Evolutionary conservation across 1,140 invertebrate species (phyloP).

Genomic region (Drosophila navojoa): DNA sequence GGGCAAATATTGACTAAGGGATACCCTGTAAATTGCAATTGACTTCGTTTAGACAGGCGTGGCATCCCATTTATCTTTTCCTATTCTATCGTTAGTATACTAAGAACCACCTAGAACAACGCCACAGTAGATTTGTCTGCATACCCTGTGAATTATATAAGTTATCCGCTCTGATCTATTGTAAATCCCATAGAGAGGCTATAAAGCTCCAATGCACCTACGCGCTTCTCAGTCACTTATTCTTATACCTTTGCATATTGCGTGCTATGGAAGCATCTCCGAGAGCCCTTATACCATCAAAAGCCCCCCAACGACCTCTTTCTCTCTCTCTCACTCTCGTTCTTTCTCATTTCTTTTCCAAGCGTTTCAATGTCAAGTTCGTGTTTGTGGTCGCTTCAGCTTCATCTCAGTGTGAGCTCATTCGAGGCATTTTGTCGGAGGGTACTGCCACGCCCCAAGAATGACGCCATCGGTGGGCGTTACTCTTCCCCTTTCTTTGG

Average conservation of each 20-base stretch:
- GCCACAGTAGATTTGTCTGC: too few relatives aligned
- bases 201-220: background rate
- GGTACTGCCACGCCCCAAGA: slow-evolving; percentile 46
- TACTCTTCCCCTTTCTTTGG: slow-evolving; percentile 7
- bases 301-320: background rate
- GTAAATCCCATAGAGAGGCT: too few relatives aligned
- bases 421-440: slow-evolving; percentile 1
- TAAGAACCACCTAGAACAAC: too few relatives aligned
- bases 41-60: background rate
- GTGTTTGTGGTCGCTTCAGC: slow-evolving; percentile 23
- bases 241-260: background rate
- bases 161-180: too few relatives aligned
- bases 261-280: background rate
- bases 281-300: background rate
- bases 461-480: slow-evolving; percentile 62
- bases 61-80: too few relatives aligned
- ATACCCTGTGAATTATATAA: too few relatives aligned
- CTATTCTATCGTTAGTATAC: too few relatives aligned
- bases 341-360: background rate
- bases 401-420: slow-evolving; percentile 50
- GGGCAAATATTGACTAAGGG: background rate
- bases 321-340: background rate
- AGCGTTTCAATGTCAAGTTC: slow-evolving; percentile 70
- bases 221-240: background rate
- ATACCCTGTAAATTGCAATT: slow-evolving; percentile 13